Evolutionary conservation across 2,888 invertebrate genomes (phyloP), one percentile per base, ranked within the genome.

Genomic region (Zaprionus bogoriensis): DNA sequence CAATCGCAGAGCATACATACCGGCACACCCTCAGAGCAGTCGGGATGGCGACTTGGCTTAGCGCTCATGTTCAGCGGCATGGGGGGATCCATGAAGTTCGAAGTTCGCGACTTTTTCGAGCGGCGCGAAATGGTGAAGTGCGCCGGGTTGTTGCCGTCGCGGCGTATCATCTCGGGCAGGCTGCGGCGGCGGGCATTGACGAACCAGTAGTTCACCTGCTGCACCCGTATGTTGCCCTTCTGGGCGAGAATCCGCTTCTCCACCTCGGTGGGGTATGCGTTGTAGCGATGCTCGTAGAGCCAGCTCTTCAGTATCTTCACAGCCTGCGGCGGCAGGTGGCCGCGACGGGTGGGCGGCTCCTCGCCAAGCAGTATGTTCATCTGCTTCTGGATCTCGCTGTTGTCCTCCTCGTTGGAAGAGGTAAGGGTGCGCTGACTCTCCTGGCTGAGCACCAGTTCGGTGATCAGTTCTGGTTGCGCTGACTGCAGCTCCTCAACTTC

Each of bases 151-250:
- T 97, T 95, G 0, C 98, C 98, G 91, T 98, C 98, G 72, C 96
- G 94, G 3, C 97, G 93, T 65, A 98, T 46, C 46, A 98, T 97
- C 91, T 97, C 97, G 0, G 98, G 98, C 71, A 98, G 91, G 90
- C 98, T 96, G 85, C 98, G 94, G 22, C 98, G 93, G 1, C 98
- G 94, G 0, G 98, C 98, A 91, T 98, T 98, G 77, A 98, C 98
- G 90, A 98, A 98, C 97, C 98, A 98, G 92, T 98, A 98, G 92
- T 97, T 97, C 50, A 98, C 93, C 93, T 97, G 97, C 42, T 97
- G 92, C 4, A 97, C 95, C 0, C 97, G 96, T 51, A 96, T 92
- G 89, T 95, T 95, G 0, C 97, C 96, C 87, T 96, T 95, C 88
- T 95, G 94, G 50, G 97, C 96, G 41, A 98, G 92, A 1, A 95